A percentile compares a stretch with the other conserved stretches of the same genome.
Conservation (phyloP, 2,113 vertebrate species). For the Callopanchax toddi region DNA sequence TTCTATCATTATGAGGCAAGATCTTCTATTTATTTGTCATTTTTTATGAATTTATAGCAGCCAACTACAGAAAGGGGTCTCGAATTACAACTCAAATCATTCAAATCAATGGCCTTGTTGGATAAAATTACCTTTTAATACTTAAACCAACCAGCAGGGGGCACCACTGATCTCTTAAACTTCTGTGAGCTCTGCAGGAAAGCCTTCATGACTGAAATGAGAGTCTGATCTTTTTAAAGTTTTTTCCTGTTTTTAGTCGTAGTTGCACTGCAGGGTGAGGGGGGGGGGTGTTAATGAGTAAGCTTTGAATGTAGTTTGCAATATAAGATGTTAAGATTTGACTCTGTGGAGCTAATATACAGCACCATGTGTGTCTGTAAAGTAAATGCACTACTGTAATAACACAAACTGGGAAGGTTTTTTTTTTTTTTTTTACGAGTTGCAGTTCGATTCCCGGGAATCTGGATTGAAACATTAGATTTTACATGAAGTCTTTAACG, state of each 20-base stretch:
- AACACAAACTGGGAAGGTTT: constrained; percentile 13
- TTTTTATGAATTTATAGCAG: no score
- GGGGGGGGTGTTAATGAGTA: constrained; percentile 27
- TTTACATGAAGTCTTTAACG: neutral
- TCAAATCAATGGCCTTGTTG: no score
- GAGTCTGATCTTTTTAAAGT: neutral
- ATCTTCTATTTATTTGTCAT: no score
- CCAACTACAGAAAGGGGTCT: no score
- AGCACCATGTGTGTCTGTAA: constrained; percentile 1
- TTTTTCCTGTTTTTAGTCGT: constrained; percentile 27
- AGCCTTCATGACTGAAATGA: neutral
- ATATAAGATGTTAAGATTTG: constrained; percentile 12
- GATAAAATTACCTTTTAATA: no score
- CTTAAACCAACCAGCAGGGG: neutral
- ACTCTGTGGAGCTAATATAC: neutral
- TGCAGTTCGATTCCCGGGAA: neutral
- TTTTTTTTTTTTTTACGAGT: no score
- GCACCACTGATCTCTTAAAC: neutral
- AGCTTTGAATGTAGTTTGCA: constrained; percentile 56
- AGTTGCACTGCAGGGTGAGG: constrained; percentile 59
- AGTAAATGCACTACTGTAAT: constrained; percentile 9
- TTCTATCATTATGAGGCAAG: no score
- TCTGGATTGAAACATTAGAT: constrained; percentile 20
- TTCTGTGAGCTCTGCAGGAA: neutral
- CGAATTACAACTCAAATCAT: no score